Percentiles rank a stretch among this genome's conserved stretches.
These are phyloP conservation scores for Drosophila diplacantha DNA, from an alignment of 2,888 invertebrate genomes.

Conservation along the genomic window DNA sequence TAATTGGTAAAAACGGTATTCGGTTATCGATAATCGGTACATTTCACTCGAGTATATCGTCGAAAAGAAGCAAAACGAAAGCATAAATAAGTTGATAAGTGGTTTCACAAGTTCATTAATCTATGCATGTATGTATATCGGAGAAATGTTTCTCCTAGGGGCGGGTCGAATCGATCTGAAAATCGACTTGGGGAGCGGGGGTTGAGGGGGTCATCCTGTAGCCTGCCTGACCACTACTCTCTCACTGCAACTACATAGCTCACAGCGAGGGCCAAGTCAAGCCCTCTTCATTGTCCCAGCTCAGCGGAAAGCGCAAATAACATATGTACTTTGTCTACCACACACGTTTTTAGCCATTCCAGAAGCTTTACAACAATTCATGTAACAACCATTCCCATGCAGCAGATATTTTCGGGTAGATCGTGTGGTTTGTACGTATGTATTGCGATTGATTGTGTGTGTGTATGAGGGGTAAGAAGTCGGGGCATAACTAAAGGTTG, in stretches of 20 bases:
- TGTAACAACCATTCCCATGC: slow-evolving; percentile 62
- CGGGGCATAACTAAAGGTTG: slow-evolving; percentile 5
- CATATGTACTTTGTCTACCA: slow-evolving; percentile 11
- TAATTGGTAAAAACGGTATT: slow-evolving; percentile 32
- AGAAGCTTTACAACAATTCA: slow-evolving; percentile 61
- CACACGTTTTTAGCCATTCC: slow-evolving; percentile 44
- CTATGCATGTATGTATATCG: not conserved
- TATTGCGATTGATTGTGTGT: not conserved
- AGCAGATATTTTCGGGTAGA: slow-evolving; percentile 23
- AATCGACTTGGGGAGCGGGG: not conserved
- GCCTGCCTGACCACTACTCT: slow-evolving; percentile 30
- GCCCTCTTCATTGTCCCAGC: slow-evolving; percentile 12
- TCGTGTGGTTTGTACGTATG: not conserved
- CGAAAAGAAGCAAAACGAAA: slow-evolving; percentile 45
- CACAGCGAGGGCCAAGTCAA: slow-evolving; percentile 2
- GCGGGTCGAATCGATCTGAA: not conserved
- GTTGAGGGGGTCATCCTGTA: slow-evolving; percentile 5
- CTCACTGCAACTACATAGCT: slow-evolving; percentile 33
- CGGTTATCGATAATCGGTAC: slow-evolving; percentile 33
- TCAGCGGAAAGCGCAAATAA: slow-evolving; percentile 19
- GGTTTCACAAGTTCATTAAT: slow-evolving; percentile 19
- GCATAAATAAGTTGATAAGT: slow-evolving; percentile 40
- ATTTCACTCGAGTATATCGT: slow-evolving; percentile 28
- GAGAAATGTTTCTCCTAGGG: slow-evolving; percentile 1
- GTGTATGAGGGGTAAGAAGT: not conserved